Conservation (phyloP, 2,113 vertebrate genomes). For the Jaculus jaculus region DNA sequence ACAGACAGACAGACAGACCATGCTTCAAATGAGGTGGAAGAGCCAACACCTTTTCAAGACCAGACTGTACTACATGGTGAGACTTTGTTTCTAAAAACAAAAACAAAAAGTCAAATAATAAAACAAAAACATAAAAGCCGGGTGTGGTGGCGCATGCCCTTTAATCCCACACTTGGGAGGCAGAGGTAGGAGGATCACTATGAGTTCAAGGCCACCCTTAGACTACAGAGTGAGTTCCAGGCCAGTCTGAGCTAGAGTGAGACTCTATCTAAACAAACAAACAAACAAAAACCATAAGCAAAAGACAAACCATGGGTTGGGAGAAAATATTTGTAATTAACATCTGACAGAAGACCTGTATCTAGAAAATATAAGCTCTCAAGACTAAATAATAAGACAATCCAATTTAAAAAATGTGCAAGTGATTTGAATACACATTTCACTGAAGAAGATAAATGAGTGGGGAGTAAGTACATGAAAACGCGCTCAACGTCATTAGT, state of each 20-base stretch:
- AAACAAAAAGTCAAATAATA: background rate
- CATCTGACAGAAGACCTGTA: background rate
- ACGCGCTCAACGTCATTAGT: background rate
- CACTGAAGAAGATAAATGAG: slow-evolving; percentile 15
- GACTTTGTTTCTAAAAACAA: background rate
- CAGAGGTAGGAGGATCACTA: too few species aligned
- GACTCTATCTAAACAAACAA: too few species aligned
- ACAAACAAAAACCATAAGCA: background rate
- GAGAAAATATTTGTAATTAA: slow-evolving; percentile 17
- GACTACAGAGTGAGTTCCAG: too few species aligned
- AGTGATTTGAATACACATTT: slow-evolving; percentile 23
- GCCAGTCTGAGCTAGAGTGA: too few species aligned
- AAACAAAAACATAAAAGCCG: too few species aligned
- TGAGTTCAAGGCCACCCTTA: too few species aligned
- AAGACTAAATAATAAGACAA: slow-evolving; percentile 17
- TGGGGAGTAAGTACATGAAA: background rate
- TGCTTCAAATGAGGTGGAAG: background rate
- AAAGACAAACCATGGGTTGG: background rate
- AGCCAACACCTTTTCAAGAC: background rate
- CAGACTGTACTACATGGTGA: background rate
- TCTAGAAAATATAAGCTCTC: slow-evolving; percentile 22
- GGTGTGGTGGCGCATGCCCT: too few species aligned
- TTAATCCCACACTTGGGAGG: too few species aligned
- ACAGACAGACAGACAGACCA: too few species aligned
- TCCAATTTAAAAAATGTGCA: slow-evolving; percentile 29